Evolutionary conservation across 2,888 invertebrate genomes (phyloP).

Genomic region (Falcaria lacertinaria): DNA sequence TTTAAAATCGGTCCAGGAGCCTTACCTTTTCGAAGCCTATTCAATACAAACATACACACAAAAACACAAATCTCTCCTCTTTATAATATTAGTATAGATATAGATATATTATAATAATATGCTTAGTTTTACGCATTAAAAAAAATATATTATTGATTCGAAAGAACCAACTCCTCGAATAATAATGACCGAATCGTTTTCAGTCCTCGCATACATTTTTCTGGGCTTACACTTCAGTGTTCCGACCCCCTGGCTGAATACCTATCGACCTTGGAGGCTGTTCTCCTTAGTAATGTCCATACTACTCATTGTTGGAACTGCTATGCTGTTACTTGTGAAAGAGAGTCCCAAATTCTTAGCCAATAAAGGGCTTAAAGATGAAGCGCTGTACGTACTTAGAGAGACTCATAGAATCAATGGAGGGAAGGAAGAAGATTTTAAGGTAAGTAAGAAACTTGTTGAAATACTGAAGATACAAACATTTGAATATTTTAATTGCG

Average conservation of each 20-base stretch:
- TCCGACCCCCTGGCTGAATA: conserved; percentile 44
- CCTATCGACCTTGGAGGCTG: conserved; percentile 83
- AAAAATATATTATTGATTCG: too few species aligned
- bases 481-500: too few species aligned
- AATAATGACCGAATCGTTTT: conserved; percentile 1
- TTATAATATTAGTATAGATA: too few species aligned
- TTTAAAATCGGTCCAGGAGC: too few species aligned
- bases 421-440: conserved; percentile 14
- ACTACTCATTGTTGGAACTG: conserved; percentile 55
- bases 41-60: too few species aligned
- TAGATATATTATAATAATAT: too few species aligned
- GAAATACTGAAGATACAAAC: too few species aligned
- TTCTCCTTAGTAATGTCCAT: conserved; percentile 65
- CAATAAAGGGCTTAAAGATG: conserved; percentile 72
- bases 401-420: conserved; percentile 18
- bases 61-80: too few species aligned
- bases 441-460: conserved; percentile 7
- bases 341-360: conserved; percentile 86
- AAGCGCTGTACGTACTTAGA: conserved; percentile 59
- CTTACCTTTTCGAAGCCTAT: too few species aligned
- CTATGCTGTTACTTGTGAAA: conserved; percentile 73
- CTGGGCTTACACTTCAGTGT: conserved; percentile 36
- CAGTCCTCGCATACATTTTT: conserved; percentile 18
- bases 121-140: too few species aligned
- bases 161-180: too few species aligned